These are phyloP conservation scores for Copidosoma aretas DNA, from an alignment of 2,888 invertebrate genomes.

Conservation along the genomic window DNA sequence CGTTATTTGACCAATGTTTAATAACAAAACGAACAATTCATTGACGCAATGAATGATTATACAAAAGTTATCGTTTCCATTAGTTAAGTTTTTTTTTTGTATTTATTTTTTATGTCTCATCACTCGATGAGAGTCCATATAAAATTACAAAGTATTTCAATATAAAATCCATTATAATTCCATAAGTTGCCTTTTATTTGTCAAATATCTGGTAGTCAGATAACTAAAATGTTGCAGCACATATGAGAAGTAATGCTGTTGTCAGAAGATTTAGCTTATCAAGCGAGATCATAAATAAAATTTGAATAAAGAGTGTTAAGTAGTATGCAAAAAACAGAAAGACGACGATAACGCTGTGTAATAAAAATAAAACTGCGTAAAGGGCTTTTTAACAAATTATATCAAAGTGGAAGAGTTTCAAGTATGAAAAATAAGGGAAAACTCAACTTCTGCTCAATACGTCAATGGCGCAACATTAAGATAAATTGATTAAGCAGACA, in stretches of 20 bases:
- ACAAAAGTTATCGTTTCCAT: too few relatives aligned
- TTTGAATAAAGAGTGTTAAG: constrained; percentile 32
- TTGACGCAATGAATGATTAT: too few relatives aligned
- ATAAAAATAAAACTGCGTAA: constrained; percentile 25
- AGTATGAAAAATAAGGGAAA: constrained; percentile 28
- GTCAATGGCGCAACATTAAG: too few relatives aligned
- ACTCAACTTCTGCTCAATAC: constrained; percentile 21
- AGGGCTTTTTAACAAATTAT: constrained; percentile 31
- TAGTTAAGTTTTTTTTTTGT: too few relatives aligned
- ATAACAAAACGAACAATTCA: too few relatives aligned
- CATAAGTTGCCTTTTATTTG: too few relatives aligned
- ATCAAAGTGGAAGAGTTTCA: constrained; percentile 26
- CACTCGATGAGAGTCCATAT: too few relatives aligned
- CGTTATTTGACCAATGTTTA: too few relatives aligned
- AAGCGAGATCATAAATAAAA: constrained; percentile 36
- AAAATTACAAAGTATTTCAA: too few relatives aligned
- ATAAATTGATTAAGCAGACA: constrained; percentile 17
- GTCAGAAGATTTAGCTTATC: constrained; percentile 27
- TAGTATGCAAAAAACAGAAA: not conserved
- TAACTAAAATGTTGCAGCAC: constrained; percentile 23
- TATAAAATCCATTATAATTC: too few relatives aligned
- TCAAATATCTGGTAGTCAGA: not conserved
- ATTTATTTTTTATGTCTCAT: too few relatives aligned
- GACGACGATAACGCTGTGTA: constrained; percentile 23
- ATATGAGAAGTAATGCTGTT: constrained; percentile 28